A percentile compares a stretch with the other conserved stretches of the same genome.
These are phyloP conservation scores for Eretmochelys imbricata DNA, from an alignment of 2,113 vertebrate genomes.

Conservation along the genomic window DNA sequence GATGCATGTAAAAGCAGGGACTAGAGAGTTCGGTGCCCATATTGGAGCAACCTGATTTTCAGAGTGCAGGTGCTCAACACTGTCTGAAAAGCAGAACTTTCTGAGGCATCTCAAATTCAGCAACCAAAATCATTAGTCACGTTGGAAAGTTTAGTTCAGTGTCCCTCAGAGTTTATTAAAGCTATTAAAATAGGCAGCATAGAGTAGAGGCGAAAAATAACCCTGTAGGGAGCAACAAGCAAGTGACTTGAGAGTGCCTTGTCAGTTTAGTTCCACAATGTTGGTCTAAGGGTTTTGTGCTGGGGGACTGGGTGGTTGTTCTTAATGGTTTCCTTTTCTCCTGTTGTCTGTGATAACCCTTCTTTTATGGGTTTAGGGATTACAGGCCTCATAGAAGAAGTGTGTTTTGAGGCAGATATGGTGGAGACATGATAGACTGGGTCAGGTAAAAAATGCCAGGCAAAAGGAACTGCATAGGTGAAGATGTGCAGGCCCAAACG, in stretches of 20 bases:
- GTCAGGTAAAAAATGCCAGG: background rate
- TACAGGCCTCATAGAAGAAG: background rate
- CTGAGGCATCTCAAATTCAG: background rate
- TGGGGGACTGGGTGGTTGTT: background rate
- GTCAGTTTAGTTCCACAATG: background rate
- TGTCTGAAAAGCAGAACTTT: background rate
- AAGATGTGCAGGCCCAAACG: background rate
- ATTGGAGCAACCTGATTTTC: background rate
- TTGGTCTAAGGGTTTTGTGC: background rate
- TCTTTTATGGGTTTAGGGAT: background rate
- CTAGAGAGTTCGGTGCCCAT: no score
- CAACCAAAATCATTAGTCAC: no score
- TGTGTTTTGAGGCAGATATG: background rate
- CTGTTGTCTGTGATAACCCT: fast-evolving
- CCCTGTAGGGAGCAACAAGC: fast-evolving
- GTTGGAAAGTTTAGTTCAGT: background rate
- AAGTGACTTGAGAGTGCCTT: background rate
- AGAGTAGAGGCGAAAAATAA: background rate
- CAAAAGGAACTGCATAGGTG: background rate
- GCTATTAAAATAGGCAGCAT: background rate
- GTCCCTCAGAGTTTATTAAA: background rate
- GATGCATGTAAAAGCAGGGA: background rate
- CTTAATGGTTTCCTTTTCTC: background rate
- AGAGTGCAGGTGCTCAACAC: background rate
- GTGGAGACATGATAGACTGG: background rate